Percentiles rank a stretch among this genome's conserved stretches.
phyloP scores from a whole-genome alignment of 2,113 vertebrate genomes.

The Tinamus guttatus region DNA sequence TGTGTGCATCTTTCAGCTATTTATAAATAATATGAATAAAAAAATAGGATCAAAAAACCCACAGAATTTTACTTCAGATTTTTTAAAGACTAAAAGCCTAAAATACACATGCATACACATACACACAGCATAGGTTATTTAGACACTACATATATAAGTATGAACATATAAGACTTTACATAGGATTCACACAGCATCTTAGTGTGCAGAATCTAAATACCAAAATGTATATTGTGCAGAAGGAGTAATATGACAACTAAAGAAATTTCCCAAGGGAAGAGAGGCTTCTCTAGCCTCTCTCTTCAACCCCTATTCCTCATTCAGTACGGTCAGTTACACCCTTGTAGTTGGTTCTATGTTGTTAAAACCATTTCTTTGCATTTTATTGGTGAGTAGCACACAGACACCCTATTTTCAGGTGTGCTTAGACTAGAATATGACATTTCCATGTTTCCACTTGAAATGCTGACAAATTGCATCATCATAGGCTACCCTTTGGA shows the following conservation, averaged over 20 bases:
- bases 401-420: not conserved
- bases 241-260: not conserved
- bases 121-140: not conserved
- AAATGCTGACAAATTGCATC: constrained; percentile 44
- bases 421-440: not conserved
- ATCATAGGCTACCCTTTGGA: constrained; percentile 21
- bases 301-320: not conserved
- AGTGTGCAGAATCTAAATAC: not conserved
- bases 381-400: not conserved
- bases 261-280: not conserved
- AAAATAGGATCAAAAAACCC: not conserved
- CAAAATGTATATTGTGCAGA: not conserved
- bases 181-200: not conserved
- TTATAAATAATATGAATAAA: not conserved
- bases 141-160: not conserved
- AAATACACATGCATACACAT: not conserved
- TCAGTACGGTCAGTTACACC: not conserved
- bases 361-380: not conserved
- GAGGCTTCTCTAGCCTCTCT: not conserved
- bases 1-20: not conserved
- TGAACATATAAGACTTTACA: fast-evolving
- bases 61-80: not conserved
- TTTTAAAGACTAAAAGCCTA: not conserved
- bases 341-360: not conserved
- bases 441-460: not conserved